These are phyloP conservation scores for Heterodera carotae DNA, from an alignment of 1,140 invertebrate genomes.

Conservation along the genomic window DNA sequence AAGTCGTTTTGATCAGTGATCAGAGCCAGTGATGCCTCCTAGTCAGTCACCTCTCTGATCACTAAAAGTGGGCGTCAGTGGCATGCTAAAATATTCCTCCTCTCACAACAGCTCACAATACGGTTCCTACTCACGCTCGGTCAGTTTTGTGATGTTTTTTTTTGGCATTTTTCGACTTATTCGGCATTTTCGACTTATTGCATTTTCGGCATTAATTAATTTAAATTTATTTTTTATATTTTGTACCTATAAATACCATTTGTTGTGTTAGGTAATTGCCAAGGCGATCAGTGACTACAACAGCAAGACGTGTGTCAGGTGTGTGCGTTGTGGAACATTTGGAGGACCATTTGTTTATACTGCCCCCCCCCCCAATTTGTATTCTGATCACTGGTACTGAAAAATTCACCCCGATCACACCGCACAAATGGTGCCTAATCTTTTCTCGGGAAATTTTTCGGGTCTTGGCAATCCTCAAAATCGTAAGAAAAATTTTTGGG, in stretches of 20 bases:
- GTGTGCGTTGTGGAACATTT: constrained; percentile 34
- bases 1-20: too few relatives aligned
- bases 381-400: background rate
- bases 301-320: constrained; percentile 60
- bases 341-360: background rate
- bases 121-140: constrained; percentile 54
- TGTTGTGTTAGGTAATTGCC: constrained; percentile 49
- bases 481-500: too few relatives aligned
- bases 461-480: too few relatives aligned
- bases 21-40: too few relatives aligned
- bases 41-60: too few relatives aligned
- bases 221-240: too few relatives aligned
- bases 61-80: too few relatives aligned
- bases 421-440: background rate
- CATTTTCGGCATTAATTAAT: constrained; percentile 2
- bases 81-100: background rate
- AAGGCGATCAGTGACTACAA: constrained; percentile 57
- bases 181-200: constrained; percentile 29
- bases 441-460: too few relatives aligned
- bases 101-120: constrained; percentile 50
- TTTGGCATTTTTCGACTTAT: constrained; percentile 31
- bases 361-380: too few relatives aligned
- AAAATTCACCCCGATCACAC: background rate
- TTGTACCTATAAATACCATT: too few relatives aligned
- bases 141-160: constrained; percentile 9